Conservation (phyloP, 2,113 vertebrate species). For the Gnathochromis pfefferi region DNA sequence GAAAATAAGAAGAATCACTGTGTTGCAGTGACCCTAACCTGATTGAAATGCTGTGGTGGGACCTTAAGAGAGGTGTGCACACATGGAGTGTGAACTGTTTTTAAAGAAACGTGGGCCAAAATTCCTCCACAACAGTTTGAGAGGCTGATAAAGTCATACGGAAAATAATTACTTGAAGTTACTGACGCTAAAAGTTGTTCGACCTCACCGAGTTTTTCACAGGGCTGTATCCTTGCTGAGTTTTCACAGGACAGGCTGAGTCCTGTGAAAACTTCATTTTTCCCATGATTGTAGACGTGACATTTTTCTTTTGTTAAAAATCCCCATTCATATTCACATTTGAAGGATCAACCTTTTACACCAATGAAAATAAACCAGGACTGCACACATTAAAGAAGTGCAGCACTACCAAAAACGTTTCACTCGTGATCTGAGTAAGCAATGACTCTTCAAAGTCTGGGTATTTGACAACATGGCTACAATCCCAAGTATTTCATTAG, state of each 20-base stretch:
- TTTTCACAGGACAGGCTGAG: neutral
- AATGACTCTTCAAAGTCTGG: neutral
- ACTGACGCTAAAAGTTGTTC: rapidly evolving
- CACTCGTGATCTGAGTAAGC: neutral
- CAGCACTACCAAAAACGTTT: neutral
- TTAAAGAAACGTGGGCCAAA: neutral
- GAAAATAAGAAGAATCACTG: neutral
- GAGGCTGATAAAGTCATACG: neutral
- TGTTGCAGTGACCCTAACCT: neutral
- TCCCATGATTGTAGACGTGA: neutral
- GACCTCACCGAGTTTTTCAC: neutral
- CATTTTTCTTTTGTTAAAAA: neutral
- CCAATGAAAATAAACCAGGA: neutral
- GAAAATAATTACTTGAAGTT: neutral
- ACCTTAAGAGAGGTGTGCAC: neutral
- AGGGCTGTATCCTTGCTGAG: too few species aligned
- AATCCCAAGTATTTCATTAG: neutral
- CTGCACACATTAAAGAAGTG: neutral
- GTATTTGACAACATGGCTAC: neutral
- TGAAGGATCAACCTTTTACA: neutral
- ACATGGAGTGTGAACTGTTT: neutral
- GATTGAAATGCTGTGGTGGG: neutral
- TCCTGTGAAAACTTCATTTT: neutral
- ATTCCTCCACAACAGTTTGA: neutral
- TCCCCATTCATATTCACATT: neutral